Evolutionary conservation across 2,113 vertebrate genomes (phyloP).

Genomic region (Callocephalon fimbriatum): DNA sequence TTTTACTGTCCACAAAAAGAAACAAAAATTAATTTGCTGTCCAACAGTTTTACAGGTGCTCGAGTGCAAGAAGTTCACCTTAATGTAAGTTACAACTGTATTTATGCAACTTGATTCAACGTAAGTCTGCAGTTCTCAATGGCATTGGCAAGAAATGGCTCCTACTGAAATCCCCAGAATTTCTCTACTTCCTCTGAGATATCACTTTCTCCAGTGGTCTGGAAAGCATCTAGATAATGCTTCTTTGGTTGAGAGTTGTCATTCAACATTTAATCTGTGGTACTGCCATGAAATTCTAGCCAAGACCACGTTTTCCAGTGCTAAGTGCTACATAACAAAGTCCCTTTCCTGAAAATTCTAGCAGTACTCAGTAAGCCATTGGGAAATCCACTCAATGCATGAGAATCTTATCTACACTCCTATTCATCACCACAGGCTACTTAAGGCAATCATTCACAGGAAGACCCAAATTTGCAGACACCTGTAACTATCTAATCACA

Average conservation of each 20-base stretch:
- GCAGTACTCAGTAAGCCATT: neutral
- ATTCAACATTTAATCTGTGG: neutral
- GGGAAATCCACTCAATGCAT: neutral
- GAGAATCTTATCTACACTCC: neutral
- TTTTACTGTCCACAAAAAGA: neutral
- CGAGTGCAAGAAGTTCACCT: neutral
- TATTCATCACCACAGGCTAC: neutral
- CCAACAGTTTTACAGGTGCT: neutral
- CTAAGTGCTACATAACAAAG: neutral
- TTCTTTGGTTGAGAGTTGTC: neutral
- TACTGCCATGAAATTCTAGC: neutral
- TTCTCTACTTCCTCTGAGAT: neutral
- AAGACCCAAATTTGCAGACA: neutral
- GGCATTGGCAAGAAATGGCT: neutral
- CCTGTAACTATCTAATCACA: neutral
- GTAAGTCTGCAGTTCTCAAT: neutral
- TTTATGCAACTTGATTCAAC: neutral
- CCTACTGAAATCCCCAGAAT: neutral
- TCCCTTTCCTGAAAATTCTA: neutral
- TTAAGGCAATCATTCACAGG: neutral
- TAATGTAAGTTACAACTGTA: neutral
- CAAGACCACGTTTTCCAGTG: neutral
- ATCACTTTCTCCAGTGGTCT: neutral
- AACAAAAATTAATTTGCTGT: neutral
- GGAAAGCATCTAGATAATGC: neutral